Conservation (phyloP, 2,113 vertebrate species). For the Nibea albiflora region DNA sequence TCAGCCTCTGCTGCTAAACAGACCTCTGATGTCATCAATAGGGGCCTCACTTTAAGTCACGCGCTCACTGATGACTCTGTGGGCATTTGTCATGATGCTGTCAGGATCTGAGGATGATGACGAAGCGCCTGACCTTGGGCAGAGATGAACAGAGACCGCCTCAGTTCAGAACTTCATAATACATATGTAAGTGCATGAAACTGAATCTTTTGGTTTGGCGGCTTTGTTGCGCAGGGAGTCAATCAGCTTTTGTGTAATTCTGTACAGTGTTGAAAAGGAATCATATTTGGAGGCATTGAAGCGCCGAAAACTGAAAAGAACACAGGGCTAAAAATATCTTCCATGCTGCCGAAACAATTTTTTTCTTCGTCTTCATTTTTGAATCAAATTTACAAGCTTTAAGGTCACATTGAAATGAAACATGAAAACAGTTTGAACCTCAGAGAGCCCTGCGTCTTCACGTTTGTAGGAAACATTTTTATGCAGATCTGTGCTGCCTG, state of each 20-base stretch:
- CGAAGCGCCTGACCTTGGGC: constrained; percentile 23
- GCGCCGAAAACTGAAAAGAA: neutral
- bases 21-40: constrained; percentile 55
- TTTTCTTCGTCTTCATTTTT: neutral
- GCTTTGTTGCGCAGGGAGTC: constrained; percentile 8
- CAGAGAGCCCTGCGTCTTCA: neutral
- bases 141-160: constrained; percentile 17
- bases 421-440: neutral
- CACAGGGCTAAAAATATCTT: neutral
- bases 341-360: neutral
- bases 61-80: constrained; percentile 25
- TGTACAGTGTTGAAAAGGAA: neutral
- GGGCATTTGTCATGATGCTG: constrained; percentile 52
- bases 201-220: constrained; percentile 3
- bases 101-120: constrained; percentile 51
- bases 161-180: constrained; percentile 22
- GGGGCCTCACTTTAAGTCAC: constrained; percentile 39
- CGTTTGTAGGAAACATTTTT: neutral
- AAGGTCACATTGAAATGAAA: constrained; percentile 6
- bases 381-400: neutral
- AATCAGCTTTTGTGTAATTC: constrained; percentile 28
- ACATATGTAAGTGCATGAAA: constrained; percentile 14
- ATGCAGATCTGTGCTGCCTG: neutral
- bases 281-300: neutral
- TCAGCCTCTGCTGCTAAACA: constrained; percentile 31